Evolutionary conservation across 2,797 vertebrate genomes (phyloP), one percentile per base, ranked within the genome.

Genomic region (Melanitta fusca): DNA sequence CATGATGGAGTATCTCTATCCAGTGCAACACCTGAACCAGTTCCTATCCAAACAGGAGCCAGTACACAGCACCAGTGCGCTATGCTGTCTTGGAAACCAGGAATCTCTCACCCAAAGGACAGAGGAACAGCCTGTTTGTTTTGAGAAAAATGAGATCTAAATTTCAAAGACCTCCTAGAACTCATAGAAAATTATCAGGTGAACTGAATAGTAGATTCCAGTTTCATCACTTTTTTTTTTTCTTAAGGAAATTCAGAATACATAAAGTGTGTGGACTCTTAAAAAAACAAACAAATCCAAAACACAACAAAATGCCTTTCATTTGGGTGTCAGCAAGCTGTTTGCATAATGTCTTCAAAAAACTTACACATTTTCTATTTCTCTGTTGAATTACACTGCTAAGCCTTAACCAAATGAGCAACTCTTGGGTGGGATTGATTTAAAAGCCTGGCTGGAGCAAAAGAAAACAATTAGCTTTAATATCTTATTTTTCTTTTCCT

Each of bases 231-330:
- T 69, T 71, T 34, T 69, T 36, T 49, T 57, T 94, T 77, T 89
- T 85, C 81, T 85, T 54, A 43, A 94, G 43, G 14, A 83, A 91
- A 82, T 92, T 82, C 38, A 95, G 51, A 87, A 71, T 60, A 82
- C 20, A 79, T 36, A 77, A 66, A 80, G 72, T 25, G 24, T 61
- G 22, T 9, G 18, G 38, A 86, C 32, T 57, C 47, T 25, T 64
- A 71, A 61, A 89, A 91, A 94, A 80, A 27, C n/a, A 88, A 88
- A 53, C 57, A 36, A 54, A 6, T 8, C 17, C 21, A 2, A 53
- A 85, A 70, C 4, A 0, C 18, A 89, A 87, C 14, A 78, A 71
- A 72, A 4, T 4, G 8, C 34, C 38, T 91, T 68, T 80, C 38
- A 77, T 66, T n/a, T 85, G 38, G 39, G 62, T 77, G 53, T 82